Base-by-base conservation (phyloP, 2,888 invertebrate genomes). In the Pteria penguin region DNA sequence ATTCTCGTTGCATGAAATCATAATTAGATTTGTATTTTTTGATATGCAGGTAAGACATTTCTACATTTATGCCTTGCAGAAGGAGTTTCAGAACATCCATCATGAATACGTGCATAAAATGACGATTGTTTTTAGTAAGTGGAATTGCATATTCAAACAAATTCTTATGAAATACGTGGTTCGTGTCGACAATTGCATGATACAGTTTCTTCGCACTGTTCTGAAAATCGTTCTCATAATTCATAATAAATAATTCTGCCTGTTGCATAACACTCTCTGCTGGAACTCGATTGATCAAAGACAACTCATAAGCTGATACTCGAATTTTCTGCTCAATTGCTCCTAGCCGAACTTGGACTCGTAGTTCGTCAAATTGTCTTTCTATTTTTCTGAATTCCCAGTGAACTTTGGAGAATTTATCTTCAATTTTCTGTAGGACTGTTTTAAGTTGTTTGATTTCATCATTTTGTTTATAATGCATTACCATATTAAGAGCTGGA, bases 181-280 rank as follows among this genome's bases (percentile, higher is more conserved):
- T 54, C 14, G 45, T 57, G 22, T 57, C 33, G 14, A 57, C 29
- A n/a, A 68, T 24, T 27, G 68, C 27, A 24, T 68, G 22, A 26
- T 57, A 57, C 18, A 68, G 32, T 32, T 68, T 68, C 29, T 68
- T 68, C 2, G 68, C 68, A 57, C 68, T 68, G 55, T 68, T 68
- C 32, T 68, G 68, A 33, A 68, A 68, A 57, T 68, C 68, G 1
- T 31, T 31, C 29, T 68, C 68, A 33, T 68, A 68, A 55, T 68
- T 68, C 27, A 68, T 55, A 14, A 68, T 57, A 32, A 68, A 68
- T 0, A 68, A 24, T 11, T 57, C 18, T 11, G 52, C 57, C 14
- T 68, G 68, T n/a, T 68, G 57, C 14, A 32, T 33, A 22, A 55
- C 31, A 31, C 52, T 57, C 22, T 57, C 55, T 1, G 57, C 11